phyloP scores from a whole-genome alignment of 92 coral and sea anemone species.

The Palythoa grandiflora region DNA sequence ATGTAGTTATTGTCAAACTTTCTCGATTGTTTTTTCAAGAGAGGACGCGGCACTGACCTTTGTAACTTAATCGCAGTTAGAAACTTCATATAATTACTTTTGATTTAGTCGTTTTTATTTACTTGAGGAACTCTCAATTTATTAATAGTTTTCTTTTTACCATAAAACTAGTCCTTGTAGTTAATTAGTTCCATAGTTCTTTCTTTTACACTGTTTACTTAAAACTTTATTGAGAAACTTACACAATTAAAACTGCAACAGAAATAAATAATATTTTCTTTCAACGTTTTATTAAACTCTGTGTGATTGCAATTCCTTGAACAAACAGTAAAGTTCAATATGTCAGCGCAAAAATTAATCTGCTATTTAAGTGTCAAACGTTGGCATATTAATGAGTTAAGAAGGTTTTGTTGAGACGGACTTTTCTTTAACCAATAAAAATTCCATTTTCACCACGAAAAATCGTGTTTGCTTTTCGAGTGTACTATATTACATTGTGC shows the following conservation, averaged over 20 bases:
- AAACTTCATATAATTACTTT: background rate
- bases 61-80: background rate
- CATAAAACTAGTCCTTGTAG: background rate
- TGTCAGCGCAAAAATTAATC: constrained; percentile 20
- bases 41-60: constrained; percentile 4
- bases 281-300: constrained; percentile 30
- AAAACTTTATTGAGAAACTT: constrained; percentile 25
- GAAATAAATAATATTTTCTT: constrained; percentile 21
- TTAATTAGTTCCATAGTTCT: constrained; percentile 32
- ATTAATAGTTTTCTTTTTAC: constrained; percentile 12
- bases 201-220: constrained; percentile 18
- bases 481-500: background rate
- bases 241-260: constrained; percentile 21
- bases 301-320: constrained; percentile 70
- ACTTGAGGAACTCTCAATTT: background rate
- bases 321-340: constrained; percentile 37
- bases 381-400: constrained; percentile 34
- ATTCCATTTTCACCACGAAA: constrained; percentile 46
- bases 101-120: background rate
- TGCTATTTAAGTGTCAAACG: constrained; percentile 19
- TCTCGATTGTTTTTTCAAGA: background rate
- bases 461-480: constrained; percentile 22
- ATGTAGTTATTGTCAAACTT: background rate
- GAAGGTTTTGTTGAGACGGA: background rate
- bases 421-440: constrained; percentile 28